Conservation (phyloP, 2,113 vertebrate genomes). For the Colistium nudipinnis region DNA sequence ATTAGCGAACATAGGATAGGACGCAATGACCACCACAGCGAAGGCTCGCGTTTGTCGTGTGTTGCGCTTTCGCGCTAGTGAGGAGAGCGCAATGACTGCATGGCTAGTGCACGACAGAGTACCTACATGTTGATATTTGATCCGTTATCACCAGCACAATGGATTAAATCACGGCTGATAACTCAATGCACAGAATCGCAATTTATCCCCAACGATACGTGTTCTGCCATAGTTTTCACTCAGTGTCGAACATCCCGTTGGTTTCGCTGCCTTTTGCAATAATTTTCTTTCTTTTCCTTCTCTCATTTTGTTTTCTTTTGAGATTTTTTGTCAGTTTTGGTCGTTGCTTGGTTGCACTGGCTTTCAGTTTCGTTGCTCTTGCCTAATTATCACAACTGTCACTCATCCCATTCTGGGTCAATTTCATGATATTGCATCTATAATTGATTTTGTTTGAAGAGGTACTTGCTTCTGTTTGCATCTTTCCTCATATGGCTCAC, state of each 20-base stretch:
- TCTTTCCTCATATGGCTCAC: conserved; percentile 48
- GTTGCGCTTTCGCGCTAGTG: conserved; percentile 19
- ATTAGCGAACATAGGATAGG: conserved; percentile 31
- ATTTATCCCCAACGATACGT: conserved; percentile 27
- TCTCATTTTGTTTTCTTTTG: conserved; percentile 31
- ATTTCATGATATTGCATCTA: conserved; percentile 75
- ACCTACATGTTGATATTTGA: conserved; percentile 40
- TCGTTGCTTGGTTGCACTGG: conserved; percentile 55
- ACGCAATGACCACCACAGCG: conserved; percentile 33
- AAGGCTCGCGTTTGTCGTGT: conserved; percentile 30
- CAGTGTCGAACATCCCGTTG: conserved; percentile 41
- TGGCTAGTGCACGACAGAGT: conserved; percentile 14
- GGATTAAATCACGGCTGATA: conserved; percentile 37
- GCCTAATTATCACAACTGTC: conserved; percentile 63
- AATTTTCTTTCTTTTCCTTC: neutral
- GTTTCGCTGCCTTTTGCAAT: conserved; percentile 16
- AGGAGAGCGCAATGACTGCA: neutral
- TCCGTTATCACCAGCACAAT: conserved; percentile 27
- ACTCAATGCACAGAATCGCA: conserved; percentile 10
- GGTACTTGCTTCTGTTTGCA: conserved; percentile 63
- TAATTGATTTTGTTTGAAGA: conserved; percentile 67
- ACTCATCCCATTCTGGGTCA: conserved; percentile 70
- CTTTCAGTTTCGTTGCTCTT: conserved; percentile 65
- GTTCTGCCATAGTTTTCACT: conserved; percentile 26
- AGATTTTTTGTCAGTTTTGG: conserved; percentile 25